These are phyloP conservation scores for Teleopsis dalmanni DNA, from an alignment of 1,140 invertebrate genomes.

Conservation along the genomic window DNA sequence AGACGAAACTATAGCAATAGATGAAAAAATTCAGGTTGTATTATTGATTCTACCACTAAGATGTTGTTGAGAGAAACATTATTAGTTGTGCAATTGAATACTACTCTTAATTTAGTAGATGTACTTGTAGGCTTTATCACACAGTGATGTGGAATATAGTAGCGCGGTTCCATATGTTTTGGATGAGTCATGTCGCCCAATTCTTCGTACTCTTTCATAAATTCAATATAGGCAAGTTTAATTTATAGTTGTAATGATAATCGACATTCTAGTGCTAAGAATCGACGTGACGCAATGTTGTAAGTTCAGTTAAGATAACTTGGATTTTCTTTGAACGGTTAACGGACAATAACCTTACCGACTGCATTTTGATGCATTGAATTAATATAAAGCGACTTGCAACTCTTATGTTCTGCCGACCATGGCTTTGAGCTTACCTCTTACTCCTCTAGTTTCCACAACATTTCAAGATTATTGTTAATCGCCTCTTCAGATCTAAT, in stretches of 20 bases:
- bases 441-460: no score
- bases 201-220: background rate
- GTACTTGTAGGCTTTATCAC: background rate
- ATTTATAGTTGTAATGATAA: background rate
- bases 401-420: no score
- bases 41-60: background rate
- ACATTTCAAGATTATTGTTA: no score
- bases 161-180: background rate
- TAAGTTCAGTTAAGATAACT: no score
- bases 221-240: background rate
- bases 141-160: background rate
- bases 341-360: no score
- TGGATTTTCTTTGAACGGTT: no score
- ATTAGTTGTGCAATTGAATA: constrained; percentile 19
- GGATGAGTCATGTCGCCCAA: background rate
- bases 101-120: background rate
- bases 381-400: no score
- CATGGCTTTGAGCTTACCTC: no score
- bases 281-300: background rate
- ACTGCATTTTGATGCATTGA: no score
- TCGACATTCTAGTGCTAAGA: background rate
- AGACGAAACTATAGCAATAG: constrained; percentile 5
- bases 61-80: constrained; percentile 13
- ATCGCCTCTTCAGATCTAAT: no score
- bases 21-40: background rate